phyloP scores from a whole-genome alignment of 2,797 vertebrate genomes.

The Oryzias sinensis region DNA sequence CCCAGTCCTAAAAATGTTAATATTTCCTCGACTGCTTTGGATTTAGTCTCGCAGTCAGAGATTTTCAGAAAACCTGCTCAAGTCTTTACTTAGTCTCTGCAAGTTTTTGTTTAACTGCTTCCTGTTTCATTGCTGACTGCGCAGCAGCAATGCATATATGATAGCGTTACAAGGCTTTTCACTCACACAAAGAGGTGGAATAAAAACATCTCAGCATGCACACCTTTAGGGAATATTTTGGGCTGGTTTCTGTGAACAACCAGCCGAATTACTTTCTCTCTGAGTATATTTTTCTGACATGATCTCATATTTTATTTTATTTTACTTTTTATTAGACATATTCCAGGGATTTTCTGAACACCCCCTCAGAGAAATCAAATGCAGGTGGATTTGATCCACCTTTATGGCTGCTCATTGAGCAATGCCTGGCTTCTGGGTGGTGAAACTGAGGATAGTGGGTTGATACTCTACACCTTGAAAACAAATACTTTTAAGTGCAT shows the following conservation, averaged over 20 bases:
- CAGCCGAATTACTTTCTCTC: conserved; percentile 48
- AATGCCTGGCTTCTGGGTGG: conserved; percentile 13
- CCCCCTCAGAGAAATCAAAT: conserved; percentile 38
- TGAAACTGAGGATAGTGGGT: not conserved
- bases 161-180: conserved; percentile 54
- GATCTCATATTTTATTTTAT: conserved; percentile 14
- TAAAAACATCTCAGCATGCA: conserved; percentile 58
- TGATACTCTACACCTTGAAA: conserved; percentile 18
- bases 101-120: conserved; percentile 31
- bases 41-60: conserved; percentile 50
- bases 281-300: conserved; percentile 29
- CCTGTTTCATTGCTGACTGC: conserved; percentile 48
- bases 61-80: conserved; percentile 46
- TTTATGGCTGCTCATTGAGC: conserved; percentile 10
- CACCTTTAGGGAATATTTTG: conserved; percentile 63
- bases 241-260: conserved; percentile 38
- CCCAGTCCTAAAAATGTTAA: too few relatives aligned
- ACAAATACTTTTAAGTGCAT: conserved; percentile 18
- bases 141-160: conserved; percentile 55
- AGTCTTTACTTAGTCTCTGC: conserved; percentile 32
- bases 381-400: conserved; percentile 27
- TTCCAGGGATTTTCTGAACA: conserved; percentile 45
- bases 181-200: conserved; percentile 39
- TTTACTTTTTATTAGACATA: conserved; percentile 15
- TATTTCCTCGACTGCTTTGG: conserved; percentile 56